Evolutionary conservation across 2,113 vertebrate genomes (phyloP), one percentile per base, ranked within the genome.

Genomic region (Microcebus lehilahytsara): DNA sequence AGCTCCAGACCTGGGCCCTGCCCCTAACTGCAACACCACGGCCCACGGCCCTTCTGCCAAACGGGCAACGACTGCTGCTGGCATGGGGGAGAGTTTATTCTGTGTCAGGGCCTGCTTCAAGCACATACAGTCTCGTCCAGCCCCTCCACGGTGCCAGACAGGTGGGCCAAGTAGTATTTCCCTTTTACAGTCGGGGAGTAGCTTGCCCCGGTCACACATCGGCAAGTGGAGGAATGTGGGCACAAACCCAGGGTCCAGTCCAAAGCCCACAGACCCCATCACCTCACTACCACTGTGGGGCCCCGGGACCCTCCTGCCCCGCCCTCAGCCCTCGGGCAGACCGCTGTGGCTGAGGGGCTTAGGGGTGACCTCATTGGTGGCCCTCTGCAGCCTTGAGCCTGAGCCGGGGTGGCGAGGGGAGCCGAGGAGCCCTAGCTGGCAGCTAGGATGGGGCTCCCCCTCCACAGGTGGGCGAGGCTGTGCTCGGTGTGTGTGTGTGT

Each of bases 31-130:
- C 87, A 49, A 7, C 27, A 11, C 32, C 30, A 11, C 2, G 1
- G 14, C 32, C 60, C 27, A 0, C 0, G 23, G 2, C 2, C 2
- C n/a, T 66, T 58, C 37, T 20, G 1, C 32, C 30, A 0, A 1
- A 37, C 22, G 0, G 19, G n/a, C 8, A 5, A 3, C 66, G 14
- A 23, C 9, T 34, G 37, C 9, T 2, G 16, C 62, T 60, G 16
- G 27, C 13, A 2, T 3, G 12, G 34, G 0, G 8, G 7, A 19
- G 23, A 20, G 23, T 9, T 37, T 17, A 9, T 7, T 58, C 25
- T 13, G 20, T 9, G 32, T 20, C 17, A 0, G 46, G 80, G 67
- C 51, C 23, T 14, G 5, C 1, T 60, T 1, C 25, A 30, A 60
- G 25, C 23, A 6, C 72, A 46, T 2, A 8, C 1, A 4, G 13